Conservation (phyloP, 2,113 vertebrate genomes). For the Oceanites oceanicus region DNA sequence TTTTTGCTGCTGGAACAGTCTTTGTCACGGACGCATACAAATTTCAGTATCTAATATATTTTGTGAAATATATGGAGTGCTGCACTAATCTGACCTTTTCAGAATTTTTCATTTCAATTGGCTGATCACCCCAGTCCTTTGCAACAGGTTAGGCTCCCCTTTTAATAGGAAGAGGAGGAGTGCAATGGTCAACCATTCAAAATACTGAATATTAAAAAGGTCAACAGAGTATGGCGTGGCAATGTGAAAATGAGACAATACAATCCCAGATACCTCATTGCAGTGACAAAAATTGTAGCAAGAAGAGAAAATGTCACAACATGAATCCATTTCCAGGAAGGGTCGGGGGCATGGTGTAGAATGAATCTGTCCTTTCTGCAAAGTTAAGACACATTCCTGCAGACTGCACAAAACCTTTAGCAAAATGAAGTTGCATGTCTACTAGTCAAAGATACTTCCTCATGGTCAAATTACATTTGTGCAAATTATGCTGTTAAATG, state of each 20-base stretch:
- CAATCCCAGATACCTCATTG: constrained; percentile 37
- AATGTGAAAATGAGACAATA: constrained; percentile 61
- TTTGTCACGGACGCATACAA: not conserved
- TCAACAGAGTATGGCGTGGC: constrained; percentile 53
- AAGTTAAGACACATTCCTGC: not conserved
- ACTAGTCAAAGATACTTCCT: not conserved
- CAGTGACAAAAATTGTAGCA: constrained; percentile 53
- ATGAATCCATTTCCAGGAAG: constrained; percentile 36
- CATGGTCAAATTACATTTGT: not conserved
- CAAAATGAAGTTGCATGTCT: not conserved
- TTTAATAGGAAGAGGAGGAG: constrained; percentile 61
- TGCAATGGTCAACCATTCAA: constrained; percentile 62
- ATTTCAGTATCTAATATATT: constrained; percentile 20
- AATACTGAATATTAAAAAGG: constrained; percentile 78
- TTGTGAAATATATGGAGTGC: constrained; percentile 1
- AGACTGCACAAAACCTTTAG: not conserved
- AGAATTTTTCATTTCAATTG: constrained; percentile 62
- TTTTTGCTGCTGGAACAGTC: constrained; percentile 18
- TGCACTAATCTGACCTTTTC: constrained; percentile 71
- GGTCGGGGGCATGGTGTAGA: not conserved
- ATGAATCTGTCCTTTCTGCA: not conserved
- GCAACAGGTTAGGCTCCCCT: constrained; percentile 54
- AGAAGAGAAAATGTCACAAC: constrained; percentile 72
- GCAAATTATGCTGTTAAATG: not conserved
- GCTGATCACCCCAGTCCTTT: constrained; percentile 26